phyloP scores from a whole-genome alignment of 2,113 vertebrate genomes.

The Andinoacara biseriatus region DNA sequence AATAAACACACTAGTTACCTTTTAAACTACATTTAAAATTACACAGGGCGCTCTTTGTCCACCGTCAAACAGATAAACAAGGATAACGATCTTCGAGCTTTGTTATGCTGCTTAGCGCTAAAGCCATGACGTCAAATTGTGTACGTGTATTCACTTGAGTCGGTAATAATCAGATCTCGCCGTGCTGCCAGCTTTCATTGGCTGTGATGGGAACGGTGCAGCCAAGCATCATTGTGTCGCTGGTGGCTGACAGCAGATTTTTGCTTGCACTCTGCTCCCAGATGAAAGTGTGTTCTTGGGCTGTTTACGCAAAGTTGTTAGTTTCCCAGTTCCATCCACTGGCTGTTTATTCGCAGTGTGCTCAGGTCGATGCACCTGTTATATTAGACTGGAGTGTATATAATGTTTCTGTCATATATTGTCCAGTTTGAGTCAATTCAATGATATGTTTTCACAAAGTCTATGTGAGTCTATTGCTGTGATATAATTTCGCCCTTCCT shows the following conservation, averaged over 20 bases:
- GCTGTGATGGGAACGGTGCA: background rate
- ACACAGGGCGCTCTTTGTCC: background rate
- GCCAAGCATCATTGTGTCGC: background rate
- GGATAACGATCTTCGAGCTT: background rate
- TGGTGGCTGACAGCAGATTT: conserved; percentile 25
- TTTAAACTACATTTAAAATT: background rate
- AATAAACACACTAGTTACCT: background rate
- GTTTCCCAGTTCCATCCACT: background rate
- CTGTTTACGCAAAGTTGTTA: conserved; percentile 4
- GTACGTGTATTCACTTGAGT: background rate
- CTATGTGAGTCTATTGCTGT: conserved; percentile 3
- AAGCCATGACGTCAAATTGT: background rate
- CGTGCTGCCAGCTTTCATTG: background rate
- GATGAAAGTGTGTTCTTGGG: conserved; percentile 11
- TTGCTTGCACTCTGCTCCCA: background rate
- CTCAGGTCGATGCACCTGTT: conserved; percentile 24
- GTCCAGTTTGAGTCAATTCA: background rate
- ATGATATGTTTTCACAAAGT: background rate
- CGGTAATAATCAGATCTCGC: background rate
- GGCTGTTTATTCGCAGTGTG: conserved; percentile 21
- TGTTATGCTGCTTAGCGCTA: background rate
- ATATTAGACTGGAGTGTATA: background rate
- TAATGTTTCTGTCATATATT: background rate
- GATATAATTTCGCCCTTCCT: conserved; percentile 24
- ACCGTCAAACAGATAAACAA: background rate